A percentile compares a stretch with the other conserved stretches of the same genome.
phyloP scores from a whole-genome alignment of 2,113 vertebrate genomes.

The Nycticebus coucang region DNA sequence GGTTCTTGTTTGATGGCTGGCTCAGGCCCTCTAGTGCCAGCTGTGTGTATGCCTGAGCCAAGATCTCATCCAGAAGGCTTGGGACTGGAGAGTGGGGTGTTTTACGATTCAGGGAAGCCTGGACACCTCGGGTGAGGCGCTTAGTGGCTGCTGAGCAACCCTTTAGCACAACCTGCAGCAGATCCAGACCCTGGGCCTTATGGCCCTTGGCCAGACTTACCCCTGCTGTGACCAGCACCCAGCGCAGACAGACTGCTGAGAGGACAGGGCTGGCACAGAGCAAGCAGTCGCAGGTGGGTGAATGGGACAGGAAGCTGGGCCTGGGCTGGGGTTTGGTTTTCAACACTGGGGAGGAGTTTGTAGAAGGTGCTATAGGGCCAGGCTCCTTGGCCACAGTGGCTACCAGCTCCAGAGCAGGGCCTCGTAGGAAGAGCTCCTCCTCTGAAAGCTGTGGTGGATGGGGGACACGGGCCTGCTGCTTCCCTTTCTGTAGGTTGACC shows the following conservation, averaged over 20 bases:
- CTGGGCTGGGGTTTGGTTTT: conserved; percentile 75
- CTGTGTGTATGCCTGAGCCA: conserved; percentile 85
- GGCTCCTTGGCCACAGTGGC: conserved; percentile 65
- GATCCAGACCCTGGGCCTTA: conserved; percentile 65
- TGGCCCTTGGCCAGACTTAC: conserved; percentile 67
- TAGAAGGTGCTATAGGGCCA: conserved; percentile 6
- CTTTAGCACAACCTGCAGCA: conserved; percentile 80
- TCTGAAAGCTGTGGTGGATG: conserved; percentile 30
- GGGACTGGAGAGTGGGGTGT: not conserved
- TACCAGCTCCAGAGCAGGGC: conserved; percentile 80
- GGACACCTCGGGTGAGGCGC: conserved; percentile 7
- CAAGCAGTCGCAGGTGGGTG: conserved; percentile 83
- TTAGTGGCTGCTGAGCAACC: conserved; percentile 76
- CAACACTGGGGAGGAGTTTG: conserved; percentile 85
- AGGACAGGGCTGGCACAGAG: conserved; percentile 89
- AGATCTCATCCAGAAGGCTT: conserved; percentile 83
- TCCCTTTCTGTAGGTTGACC: conserved; percentile 88
- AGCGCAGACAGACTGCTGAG: conserved; percentile 86
- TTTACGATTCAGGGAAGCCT: conserved; percentile 28
- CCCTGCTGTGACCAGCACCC: conserved; percentile 86
- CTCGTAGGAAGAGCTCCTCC: conserved; percentile 84
- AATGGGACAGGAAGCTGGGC: conserved; percentile 87
- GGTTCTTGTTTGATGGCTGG: conserved; percentile 66
- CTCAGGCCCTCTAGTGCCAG: conserved; percentile 84
- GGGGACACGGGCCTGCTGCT: not conserved